These are phyloP conservation scores for Laterallus jamaicensis DNA, from an alignment of 2,113 vertebrate species.

Conservation along the genomic window DNA sequence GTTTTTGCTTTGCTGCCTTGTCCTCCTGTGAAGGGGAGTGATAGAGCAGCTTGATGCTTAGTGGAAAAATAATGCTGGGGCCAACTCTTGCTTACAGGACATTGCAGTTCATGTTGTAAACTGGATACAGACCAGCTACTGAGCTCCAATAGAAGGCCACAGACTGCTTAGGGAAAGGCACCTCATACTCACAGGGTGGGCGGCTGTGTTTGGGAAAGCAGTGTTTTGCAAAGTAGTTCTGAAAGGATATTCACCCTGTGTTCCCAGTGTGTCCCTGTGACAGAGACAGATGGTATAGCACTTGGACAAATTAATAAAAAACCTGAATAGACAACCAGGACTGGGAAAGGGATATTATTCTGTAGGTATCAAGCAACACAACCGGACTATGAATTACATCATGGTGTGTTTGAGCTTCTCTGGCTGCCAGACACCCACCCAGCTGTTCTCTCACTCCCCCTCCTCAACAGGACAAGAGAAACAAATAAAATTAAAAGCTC, in stretches of 20 bases:
- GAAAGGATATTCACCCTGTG: background rate
- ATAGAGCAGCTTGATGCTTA: background rate
- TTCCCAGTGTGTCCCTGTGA: background rate
- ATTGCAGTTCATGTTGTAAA: background rate
- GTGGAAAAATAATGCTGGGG: background rate
- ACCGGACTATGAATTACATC: background rate
- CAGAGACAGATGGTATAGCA: background rate
- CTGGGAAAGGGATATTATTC: background rate
- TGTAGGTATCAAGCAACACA: background rate
- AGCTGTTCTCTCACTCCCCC: background rate
- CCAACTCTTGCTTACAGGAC: background rate
- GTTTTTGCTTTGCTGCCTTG: too few species aligned
- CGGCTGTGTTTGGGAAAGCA: background rate
- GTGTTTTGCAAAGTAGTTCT: background rate
- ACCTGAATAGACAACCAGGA: background rate
- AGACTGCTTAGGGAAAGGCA: background rate
- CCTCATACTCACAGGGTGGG: background rate
- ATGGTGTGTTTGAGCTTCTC: background rate
- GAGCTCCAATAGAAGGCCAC: background rate
- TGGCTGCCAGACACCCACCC: background rate
- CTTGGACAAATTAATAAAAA: background rate
- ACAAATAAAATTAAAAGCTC: background rate
- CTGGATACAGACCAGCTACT: background rate
- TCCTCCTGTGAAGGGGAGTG: too few species aligned
- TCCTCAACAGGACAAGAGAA: background rate